Evolutionary conservation across 2,797 vertebrate species (phyloP).

Genomic region (Mastacembelus armatus): DNA sequence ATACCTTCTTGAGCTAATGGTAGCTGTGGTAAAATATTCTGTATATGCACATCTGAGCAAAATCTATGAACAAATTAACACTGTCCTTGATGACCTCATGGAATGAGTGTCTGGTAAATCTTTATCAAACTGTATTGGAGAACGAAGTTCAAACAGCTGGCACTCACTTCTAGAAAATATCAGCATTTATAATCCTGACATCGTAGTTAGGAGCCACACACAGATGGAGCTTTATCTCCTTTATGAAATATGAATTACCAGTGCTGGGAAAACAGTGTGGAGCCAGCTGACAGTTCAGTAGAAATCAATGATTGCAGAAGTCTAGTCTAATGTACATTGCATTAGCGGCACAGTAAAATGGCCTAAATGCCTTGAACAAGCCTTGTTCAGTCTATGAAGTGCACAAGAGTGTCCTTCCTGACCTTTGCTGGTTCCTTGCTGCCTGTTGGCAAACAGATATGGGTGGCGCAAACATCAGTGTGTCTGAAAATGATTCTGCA

Average conservation of each 20-base stretch:
- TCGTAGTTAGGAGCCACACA: neutral
- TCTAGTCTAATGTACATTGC: slow-evolving; percentile 36
- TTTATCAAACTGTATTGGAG: neutral
- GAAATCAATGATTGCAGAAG: slow-evolving; percentile 37
- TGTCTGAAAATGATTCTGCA: slow-evolving; percentile 2
- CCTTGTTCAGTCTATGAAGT: neutral
- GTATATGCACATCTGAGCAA: neutral
- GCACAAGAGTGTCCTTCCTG: neutral
- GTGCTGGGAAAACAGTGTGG: slow-evolving; percentile 24
- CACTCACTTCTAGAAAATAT: slow-evolving; percentile 11
- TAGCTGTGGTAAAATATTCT: neutral
- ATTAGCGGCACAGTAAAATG: slow-evolving; percentile 55
- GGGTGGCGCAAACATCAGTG: neutral
- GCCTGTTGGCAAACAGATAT: neutral
- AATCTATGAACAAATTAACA: neutral
- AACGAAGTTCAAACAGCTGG: neutral
- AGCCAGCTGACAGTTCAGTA: slow-evolving; percentile 1
- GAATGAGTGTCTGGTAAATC: neutral
- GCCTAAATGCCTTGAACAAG: slow-evolving; percentile 28
- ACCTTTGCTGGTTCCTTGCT: slow-evolving; percentile 3
- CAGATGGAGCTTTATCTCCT: neutral
- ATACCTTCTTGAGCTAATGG: neutral
- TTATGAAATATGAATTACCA: slow-evolving; percentile 51
- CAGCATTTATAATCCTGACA: slow-evolving; percentile 9
- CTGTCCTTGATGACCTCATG: neutral